phyloP scores from a whole-genome alignment of 2,797 vertebrate genomes.

The Danionella dracula region DNA sequence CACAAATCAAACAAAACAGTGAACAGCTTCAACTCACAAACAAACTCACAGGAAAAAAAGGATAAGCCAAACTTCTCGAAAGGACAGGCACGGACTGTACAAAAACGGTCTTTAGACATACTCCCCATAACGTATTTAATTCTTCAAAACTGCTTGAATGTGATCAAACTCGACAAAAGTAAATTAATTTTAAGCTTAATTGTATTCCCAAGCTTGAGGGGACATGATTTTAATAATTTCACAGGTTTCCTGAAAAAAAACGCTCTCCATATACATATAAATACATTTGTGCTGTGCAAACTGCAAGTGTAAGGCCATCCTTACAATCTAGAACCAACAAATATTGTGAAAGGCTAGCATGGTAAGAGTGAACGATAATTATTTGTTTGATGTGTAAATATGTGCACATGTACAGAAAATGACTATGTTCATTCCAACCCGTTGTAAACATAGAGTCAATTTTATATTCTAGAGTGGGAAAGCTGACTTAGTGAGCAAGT shows the following conservation, averaged over 20 bases:
- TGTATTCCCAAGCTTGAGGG: slow-evolving; percentile 31
- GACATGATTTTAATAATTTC: slow-evolving; percentile 28
- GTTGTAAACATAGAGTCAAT: slow-evolving; percentile 28
- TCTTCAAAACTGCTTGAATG: slow-evolving; percentile 12
- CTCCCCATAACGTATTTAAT: slow-evolving; percentile 9
- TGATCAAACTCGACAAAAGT: neutral
- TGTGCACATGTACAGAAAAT: neutral
- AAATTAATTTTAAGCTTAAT: neutral
- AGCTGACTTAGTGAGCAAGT: neutral
- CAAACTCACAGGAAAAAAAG: slow-evolving; percentile 37
- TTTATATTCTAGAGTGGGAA: slow-evolving; percentile 16
- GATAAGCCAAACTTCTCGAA: slow-evolving; percentile 28
- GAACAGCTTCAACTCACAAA: slow-evolving; percentile 42
- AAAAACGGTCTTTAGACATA: slow-evolving; percentile 33
- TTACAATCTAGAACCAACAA: slow-evolving; percentile 32
- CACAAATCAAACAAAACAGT: slow-evolving; percentile 36
- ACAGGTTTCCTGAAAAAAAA: slow-evolving; percentile 52
- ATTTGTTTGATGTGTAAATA: slow-evolving; percentile 7
- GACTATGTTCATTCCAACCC: neutral
- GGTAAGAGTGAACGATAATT: neutral
- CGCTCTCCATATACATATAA: slow-evolving; percentile 64
- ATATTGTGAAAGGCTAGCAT: slow-evolving; percentile 35
- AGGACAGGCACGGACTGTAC: slow-evolving; percentile 40
- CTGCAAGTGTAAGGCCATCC: slow-evolving; percentile 54
- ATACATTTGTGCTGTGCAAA: slow-evolving; percentile 70